Evolutionary conservation across 2,797 vertebrate species (phyloP).

Genomic region (Ciconia nigra): DNA sequence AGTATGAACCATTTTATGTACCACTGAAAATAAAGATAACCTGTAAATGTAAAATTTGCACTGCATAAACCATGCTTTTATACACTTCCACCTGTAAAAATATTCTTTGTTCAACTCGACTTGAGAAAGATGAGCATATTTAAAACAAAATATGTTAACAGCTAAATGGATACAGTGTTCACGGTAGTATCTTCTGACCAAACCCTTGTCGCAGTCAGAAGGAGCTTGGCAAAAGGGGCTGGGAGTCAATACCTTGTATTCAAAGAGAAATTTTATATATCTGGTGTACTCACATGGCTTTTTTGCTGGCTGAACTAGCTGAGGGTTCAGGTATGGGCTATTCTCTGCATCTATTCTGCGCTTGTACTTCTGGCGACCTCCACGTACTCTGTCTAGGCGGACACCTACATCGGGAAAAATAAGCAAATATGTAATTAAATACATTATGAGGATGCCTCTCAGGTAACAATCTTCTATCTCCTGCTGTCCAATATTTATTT

Average conservation of each 20-base stretch:
- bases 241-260: background rate
- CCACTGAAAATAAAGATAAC: conserved; percentile 74
- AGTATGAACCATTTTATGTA: conserved; percentile 71
- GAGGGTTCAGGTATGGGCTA: conserved; percentile 98
- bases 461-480: background rate
- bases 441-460: background rate
- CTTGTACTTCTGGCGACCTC: conserved; percentile 98
- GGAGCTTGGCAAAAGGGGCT: background rate
- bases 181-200: background rate
- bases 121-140: conserved; percentile 2
- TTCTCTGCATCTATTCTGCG: conserved; percentile 99
- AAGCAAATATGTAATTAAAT: conserved; percentile 31
- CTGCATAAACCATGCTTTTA: conserved; percentile 60
- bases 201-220: background rate
- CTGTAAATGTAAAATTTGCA: conserved; percentile 70
- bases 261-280: background rate
- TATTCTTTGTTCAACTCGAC: conserved; percentile 27
- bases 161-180: background rate
- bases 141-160: background rate
- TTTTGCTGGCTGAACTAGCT: conserved; percentile 96
- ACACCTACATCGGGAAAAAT: conserved; percentile 83
- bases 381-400: conserved; percentile 96
- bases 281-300: conserved; percentile 93
- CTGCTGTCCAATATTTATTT: background rate
- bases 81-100: conserved; percentile 52